Conservation (phyloP, 1,140 invertebrate species). For the Apis laboriosa region DNA sequence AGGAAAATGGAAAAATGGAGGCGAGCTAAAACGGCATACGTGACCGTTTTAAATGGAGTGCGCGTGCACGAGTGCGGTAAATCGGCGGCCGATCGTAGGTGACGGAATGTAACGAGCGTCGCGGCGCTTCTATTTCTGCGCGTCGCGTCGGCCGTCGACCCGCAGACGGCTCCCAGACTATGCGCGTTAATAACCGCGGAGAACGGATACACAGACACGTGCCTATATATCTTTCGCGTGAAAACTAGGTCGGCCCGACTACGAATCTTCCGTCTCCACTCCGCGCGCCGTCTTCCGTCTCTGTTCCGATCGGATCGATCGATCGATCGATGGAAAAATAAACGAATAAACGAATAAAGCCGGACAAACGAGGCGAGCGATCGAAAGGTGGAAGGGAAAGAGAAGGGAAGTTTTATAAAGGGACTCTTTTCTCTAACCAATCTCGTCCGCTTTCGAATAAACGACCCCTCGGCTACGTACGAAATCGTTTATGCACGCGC, state of each 20-base stretch:
- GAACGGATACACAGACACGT: slow-evolving; percentile 24
- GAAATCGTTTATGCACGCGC: slow-evolving; percentile 46
- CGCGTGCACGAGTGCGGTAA: slow-evolving; percentile 33
- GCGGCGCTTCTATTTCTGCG: slow-evolving; percentile 78
- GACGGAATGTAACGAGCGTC: slow-evolving; percentile 77
- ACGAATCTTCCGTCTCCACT: slow-evolving; percentile 3
- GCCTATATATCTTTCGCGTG: slow-evolving; percentile 26
- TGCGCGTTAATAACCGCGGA: slow-evolving; percentile 64
- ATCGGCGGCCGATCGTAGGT: slow-evolving; percentile 68
- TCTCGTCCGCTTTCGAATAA: slow-evolving; percentile 67
- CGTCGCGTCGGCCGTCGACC: slow-evolving; percentile 79
- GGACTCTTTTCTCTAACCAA: slow-evolving; percentile 64
- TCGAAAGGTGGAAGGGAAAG: not conserved
- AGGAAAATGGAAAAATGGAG: not conserved
- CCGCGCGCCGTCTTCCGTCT: not conserved
- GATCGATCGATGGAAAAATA: no score
- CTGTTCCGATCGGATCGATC: no score
- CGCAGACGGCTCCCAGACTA: slow-evolving; percentile 79
- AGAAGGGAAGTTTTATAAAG: not conserved
- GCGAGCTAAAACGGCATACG: slow-evolving; percentile 58
- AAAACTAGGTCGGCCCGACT: slow-evolving; percentile 38
- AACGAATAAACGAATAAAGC: no score
- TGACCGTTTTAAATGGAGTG: slow-evolving; percentile 32
- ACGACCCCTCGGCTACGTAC: slow-evolving; percentile 59
- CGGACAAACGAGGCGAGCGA: not conserved